Base-by-base conservation (phyloP, 37 sponge, comb jelly and placozoan species). In the Bolinopsis microptera region DNA sequence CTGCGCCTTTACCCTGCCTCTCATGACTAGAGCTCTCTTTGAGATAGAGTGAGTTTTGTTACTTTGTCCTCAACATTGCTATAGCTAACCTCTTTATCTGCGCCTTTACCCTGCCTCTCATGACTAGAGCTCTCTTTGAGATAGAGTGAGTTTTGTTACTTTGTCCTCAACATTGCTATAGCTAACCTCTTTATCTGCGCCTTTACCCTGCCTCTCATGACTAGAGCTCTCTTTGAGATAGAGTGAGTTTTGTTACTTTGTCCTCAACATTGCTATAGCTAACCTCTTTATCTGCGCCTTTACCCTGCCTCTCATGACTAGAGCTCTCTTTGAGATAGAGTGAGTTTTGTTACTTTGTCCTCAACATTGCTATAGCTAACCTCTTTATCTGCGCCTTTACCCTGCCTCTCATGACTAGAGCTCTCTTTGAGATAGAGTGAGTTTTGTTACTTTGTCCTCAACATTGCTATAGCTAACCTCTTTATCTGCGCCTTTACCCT, bases 181-280 rank as follows among this genome's bases (percentile, higher is more conserved):
- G 83, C 83, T 35, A 80, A 80, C 83, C 36, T 80, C 8, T 80
- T 80, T 38, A 80, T 80, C 83, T 80, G 83, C 23, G 27, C 83
- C 36, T 27, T 36, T 33, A 80, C 83, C 35, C 83, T 80, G 27
- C 83, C 83, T 2, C 38, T 80, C 13, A 21, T 80, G 13, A 80
- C 83, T 33, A 35, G 83, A 38, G 83, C 83, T 24, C 38, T 80
- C 2, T 80, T 80, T 80, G 83, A 80, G 31, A 21, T 80, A 35
- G 35, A 23, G 83, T 80, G 22, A 35, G 83, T 36, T 3, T 8
- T 16, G 13, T 22, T 67, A n/a, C n/a, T 80, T 80, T 27, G 27
- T 80, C 36, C 83, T 80, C 8, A 80, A 80, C 83, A 80, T 80
- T 35, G 83, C 83, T 35, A 27, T 80, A 22, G 83, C 83, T 35